A percentile compares a stretch with the other conserved stretches of the same genome.
These are phyloP conservation scores for Silurus asotus DNA, from an alignment of 2,113 vertebrate genomes.

Conservation along the genomic window DNA sequence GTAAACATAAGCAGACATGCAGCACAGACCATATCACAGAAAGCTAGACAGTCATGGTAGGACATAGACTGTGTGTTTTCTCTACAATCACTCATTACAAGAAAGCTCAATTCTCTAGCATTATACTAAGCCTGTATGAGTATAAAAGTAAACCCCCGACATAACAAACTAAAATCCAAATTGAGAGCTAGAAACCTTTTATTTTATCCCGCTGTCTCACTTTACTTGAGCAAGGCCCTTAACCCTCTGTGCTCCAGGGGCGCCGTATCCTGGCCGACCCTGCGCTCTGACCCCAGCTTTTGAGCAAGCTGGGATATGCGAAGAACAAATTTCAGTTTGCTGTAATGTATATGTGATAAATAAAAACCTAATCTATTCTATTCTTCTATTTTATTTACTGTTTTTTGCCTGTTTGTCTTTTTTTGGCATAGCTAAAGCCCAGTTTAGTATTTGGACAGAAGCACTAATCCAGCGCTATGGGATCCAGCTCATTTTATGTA, in stretches of 20 bases:
- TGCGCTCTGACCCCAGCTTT: too few relatives aligned
- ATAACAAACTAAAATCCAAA: slow-evolving; percentile 28
- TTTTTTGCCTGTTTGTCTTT: neutral
- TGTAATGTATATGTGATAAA: too few relatives aligned
- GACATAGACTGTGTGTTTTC: neutral
- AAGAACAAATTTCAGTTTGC: too few relatives aligned
- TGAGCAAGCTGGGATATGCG: too few relatives aligned
- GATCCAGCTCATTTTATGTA: slow-evolving; percentile 21
- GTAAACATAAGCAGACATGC: slow-evolving; percentile 5
- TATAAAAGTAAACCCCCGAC: slow-evolving; percentile 7
- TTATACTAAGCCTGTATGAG: neutral
- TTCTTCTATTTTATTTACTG: too few relatives aligned
- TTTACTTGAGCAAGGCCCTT: neutral
- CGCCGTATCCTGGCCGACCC: too few relatives aligned
- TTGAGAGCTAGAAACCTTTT: neutral
- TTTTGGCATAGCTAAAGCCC: slow-evolving; percentile 13
- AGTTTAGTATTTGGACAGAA: slow-evolving; percentile 29
- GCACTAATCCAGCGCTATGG: slow-evolving; percentile 15
- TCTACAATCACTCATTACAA: neutral
- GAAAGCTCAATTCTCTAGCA: neutral
- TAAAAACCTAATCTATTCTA: too few relatives aligned
- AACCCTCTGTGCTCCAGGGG: too few relatives aligned
- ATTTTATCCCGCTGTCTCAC: neutral
- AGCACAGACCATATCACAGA: slow-evolving; percentile 14
- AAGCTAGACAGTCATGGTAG: neutral